Conservation (phyloP, 2,113 vertebrate genomes). For the Sylvilagus bachmani region DNA sequence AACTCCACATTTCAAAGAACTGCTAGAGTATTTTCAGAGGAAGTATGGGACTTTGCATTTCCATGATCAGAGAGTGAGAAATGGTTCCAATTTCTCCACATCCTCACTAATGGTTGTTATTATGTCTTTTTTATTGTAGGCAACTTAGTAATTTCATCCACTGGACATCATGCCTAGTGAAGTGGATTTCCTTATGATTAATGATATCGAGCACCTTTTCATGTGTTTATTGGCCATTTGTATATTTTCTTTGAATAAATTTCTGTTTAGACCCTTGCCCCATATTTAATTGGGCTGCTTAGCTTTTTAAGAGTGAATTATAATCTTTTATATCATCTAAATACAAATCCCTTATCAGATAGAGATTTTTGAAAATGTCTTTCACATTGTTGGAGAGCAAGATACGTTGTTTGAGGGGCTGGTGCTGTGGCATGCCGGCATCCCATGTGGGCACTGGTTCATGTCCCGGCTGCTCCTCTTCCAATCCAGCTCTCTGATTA, state of each 20-base stretch:
- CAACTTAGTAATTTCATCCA: no score
- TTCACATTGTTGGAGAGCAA: neutral
- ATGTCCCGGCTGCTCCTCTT: no score
- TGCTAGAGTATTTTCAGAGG: neutral
- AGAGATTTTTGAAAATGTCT: neutral
- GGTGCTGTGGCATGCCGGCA: no score
- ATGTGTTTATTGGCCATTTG: no score
- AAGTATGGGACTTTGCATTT: neutral
- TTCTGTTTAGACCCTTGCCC: neutral
- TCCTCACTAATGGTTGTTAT: neutral
- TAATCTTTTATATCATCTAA: neutral
- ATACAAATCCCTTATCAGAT: neutral
- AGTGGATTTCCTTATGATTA: no score
- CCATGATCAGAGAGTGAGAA: neutral
- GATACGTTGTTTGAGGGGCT: neutral
- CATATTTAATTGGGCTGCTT: neutral
- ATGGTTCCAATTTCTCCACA: neutral
- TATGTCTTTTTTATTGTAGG: neutral
- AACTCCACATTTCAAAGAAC: no score
- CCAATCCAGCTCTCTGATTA: no score
- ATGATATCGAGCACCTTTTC: no score
- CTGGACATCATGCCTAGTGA: no score
- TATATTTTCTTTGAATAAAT: no score
- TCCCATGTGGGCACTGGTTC: no score
- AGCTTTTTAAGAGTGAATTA: neutral